A percentile compares a stretch with the other conserved stretches of the same genome.
Evolutionary conservation across 2,888 invertebrate genomes (phyloP).

Genomic region (Lasioglossum marginatum): DNA sequence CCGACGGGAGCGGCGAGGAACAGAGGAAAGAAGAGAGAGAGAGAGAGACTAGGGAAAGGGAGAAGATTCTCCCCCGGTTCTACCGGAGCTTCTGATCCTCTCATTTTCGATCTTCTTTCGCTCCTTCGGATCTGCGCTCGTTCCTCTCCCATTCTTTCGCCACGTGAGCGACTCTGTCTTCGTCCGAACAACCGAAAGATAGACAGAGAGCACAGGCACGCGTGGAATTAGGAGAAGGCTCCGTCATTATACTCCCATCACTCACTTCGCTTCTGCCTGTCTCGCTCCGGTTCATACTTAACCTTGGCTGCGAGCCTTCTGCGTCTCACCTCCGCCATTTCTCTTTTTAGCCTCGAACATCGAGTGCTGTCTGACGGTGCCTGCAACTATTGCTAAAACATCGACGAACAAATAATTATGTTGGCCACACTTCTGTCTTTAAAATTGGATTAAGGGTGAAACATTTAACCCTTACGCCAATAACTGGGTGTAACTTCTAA

Average conservation of each 20-base stretch:
- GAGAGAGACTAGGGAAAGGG: constrained; percentile 52
- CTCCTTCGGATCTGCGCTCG: constrained; percentile 39
- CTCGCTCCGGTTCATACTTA: constrained; percentile 50
- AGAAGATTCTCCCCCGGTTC: constrained; percentile 66
- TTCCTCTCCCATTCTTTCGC: constrained; percentile 42
- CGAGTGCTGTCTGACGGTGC: background rate
- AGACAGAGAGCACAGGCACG: constrained; percentile 42
- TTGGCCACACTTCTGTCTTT: background rate
- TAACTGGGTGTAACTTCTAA: too few species aligned
- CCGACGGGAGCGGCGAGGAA: constrained; percentile 76
- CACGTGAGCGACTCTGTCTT: constrained; percentile 37
- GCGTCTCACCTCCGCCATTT: constrained; percentile 34
- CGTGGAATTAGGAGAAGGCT: constrained; percentile 78
- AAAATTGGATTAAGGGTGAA: background rate
- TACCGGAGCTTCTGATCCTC: constrained; percentile 62
- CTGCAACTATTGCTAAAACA: background rate
- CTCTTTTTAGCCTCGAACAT: constrained; percentile 9
- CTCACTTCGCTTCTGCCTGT: constrained; percentile 71
- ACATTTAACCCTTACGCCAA: too few species aligned
- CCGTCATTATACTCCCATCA: constrained; percentile 80
- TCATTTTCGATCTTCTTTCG: constrained; percentile 58
- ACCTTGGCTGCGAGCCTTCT: constrained; percentile 44
- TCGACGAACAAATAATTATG: background rate
- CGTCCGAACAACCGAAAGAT: constrained; percentile 29
- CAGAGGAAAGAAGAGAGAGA: constrained; percentile 60